Conservation (phyloP, 2,888 invertebrate species). For the Seira musarum region DNA sequence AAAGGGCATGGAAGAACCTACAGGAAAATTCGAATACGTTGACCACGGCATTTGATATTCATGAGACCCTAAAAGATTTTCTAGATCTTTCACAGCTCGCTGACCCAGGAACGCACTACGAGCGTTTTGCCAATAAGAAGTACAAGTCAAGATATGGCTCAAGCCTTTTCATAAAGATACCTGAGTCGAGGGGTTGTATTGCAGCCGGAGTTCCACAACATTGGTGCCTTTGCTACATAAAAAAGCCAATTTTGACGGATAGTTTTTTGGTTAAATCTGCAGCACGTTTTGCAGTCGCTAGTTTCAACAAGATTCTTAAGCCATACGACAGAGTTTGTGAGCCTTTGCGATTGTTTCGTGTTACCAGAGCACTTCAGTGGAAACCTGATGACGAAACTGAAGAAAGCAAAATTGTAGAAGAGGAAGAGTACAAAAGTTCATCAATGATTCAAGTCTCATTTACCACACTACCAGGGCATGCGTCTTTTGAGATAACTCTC, state of each 20-base stretch:
- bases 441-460: conserved; percentile 55
- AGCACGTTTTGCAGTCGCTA: conserved; percentile 45
- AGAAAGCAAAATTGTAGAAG: conserved; percentile 3
- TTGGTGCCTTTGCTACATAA: conserved; percentile 90
- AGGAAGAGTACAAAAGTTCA: conserved; percentile 47
- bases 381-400: conserved; percentile 43
- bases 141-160: conserved; percentile 75
- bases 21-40: conserved; percentile 72
- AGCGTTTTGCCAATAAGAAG: conserved; percentile 23
- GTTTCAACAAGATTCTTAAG: conserved; percentile 44
- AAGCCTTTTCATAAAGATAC: conserved; percentile 84
- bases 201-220: conserved; percentile 85
- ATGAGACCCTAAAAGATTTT: conserved; percentile 84
- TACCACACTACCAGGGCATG: conserved; percentile 45
- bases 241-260: conserved; percentile 74
- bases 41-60: conserved; percentile 87
- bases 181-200: conserved; percentile 82
- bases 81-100: conserved; percentile 70
- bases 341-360: conserved; percentile 40
- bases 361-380: conserved; percentile 51
- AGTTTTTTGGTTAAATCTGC: conserved; percentile 45
- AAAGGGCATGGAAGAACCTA: conserved; percentile 78
- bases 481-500: conserved; percentile 58
- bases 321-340: conserved; percentile 45
- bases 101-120: conserved; percentile 42